Percentiles rank a stretch among this genome's conserved stretches.
Evolutionary conservation across 2,113 vertebrate species (phyloP).

Genomic region (Macrotus californicus): DNA sequence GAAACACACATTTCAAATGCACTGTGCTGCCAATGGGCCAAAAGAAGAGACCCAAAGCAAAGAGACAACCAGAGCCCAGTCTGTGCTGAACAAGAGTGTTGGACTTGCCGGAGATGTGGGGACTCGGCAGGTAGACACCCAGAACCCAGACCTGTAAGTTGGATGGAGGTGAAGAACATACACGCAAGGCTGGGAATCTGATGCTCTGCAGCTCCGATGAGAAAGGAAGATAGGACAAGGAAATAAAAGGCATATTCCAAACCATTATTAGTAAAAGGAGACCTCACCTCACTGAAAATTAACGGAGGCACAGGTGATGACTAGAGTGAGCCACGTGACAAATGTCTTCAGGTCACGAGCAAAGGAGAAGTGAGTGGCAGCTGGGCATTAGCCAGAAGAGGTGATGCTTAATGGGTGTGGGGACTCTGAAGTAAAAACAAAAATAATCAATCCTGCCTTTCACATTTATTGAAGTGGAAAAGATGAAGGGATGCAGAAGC

Average conservation of each 20-base stretch:
- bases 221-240: background rate
- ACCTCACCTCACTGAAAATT: background rate
- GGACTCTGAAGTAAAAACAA: background rate
- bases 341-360: background rate
- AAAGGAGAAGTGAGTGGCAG: background rate
- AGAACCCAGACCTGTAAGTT: background rate
- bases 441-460: background rate
- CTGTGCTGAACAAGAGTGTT: background rate
- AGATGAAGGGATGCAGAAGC: background rate
- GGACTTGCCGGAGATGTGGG: no score
- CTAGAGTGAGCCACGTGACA: background rate
- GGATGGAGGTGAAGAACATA: rapidly evolving
- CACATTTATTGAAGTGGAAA: background rate
- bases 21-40: background rate
- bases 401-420: background rate
- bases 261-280: background rate
- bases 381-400: background rate
- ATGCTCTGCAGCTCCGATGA: rapidly evolving
- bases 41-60: background rate
- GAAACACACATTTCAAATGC: background rate
- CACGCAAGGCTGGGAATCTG: background rate
- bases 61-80: background rate
- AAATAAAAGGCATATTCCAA: background rate
- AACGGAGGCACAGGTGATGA: background rate
- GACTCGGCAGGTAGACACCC: background rate